Evolutionary conservation across 1,140 invertebrate genomes (phyloP), one percentile per base, ranked within the genome.

Genomic region (Drosophila auraria): DNA sequence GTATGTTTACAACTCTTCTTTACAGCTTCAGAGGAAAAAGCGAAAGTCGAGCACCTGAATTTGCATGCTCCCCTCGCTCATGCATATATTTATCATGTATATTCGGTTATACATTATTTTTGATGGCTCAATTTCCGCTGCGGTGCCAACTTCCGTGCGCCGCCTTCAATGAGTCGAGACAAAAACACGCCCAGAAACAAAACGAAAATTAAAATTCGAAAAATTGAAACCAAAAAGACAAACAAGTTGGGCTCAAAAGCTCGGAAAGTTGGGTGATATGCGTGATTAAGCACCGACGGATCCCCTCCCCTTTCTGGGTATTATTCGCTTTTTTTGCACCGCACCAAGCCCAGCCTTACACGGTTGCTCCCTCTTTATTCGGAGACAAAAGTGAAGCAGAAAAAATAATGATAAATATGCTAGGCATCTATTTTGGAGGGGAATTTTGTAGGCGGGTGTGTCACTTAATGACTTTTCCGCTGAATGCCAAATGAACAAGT

Each of bases 81-180:
- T 27, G 36, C 47, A 49, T 59, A 64, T 71, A 78, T 71, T 61
- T 63, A 71, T 36, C 47, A 73, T 68, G 60, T 40, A 38, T 33
- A 80, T 80, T 76, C 71, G 77, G 64, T 77, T 78, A 70, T 75
- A 83, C 79, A 78, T 78, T 87, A 69, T 25, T 62, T 71, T 69
- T 87, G 87, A 90, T 90, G 78, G 86, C 86, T 90, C 86, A 89
- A 90, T 89, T 89, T 89, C 84, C 84, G 84, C 82, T 65, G 36
- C 51, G 76, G 75, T 45, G 56, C 47, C 84, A 75, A 89, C 84
- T 89, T 89, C 84, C 84, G 84, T 65, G 53, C 81, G 33, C 53
- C 64, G 77, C 76, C 82, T 80, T 80, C 80, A 87, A 69, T 73
- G 83, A 76, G 65, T 60, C 84, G 86, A 68, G 61, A 53, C 78